These are phyloP conservation scores for Spilarctia lutea DNA, from an alignment of 2,888 invertebrate species.

Conservation along the genomic window DNA sequence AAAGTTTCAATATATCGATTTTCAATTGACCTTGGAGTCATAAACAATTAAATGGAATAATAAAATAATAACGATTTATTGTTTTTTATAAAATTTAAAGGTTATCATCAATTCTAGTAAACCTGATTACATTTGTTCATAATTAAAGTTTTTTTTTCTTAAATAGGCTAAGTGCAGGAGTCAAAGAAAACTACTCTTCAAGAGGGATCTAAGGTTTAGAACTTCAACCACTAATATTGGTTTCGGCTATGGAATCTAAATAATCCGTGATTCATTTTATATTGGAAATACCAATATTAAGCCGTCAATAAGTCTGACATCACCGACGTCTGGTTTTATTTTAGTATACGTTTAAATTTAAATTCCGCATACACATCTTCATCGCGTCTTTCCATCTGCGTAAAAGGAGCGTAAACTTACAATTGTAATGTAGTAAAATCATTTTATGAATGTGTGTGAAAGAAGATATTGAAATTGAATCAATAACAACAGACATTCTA, in stretches of 20 bases:
- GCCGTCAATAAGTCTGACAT: background rate
- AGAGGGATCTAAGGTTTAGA: background rate
- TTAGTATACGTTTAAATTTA: background rate
- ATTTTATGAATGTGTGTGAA: background rate
- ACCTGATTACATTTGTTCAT: too few species aligned
- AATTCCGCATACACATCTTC: background rate
- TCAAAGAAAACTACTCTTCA: background rate
- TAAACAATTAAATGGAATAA: too few species aligned
- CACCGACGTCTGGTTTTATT: background rate
- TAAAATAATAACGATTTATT: too few species aligned
- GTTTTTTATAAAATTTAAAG: too few species aligned
- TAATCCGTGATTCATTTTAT: background rate
- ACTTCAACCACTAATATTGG: background rate
- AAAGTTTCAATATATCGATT: background rate
- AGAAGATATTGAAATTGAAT: background rate
- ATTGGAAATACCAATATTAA: background rate
- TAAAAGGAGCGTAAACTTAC: background rate
- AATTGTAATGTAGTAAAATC: background rate
- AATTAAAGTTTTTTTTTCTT: too few species aligned
- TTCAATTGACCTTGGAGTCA: background rate
- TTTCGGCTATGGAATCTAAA: background rate
- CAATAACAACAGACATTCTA: background rate
- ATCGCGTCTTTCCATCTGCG: background rate
- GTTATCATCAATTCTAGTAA: too few species aligned
- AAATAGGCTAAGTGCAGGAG: background rate